Percentiles rank a stretch among this genome's conserved stretches.
These are phyloP conservation scores for Podotricha telesiphe DNA, from an alignment of 2,888 invertebrate genomes.

Conservation along the genomic window DNA sequence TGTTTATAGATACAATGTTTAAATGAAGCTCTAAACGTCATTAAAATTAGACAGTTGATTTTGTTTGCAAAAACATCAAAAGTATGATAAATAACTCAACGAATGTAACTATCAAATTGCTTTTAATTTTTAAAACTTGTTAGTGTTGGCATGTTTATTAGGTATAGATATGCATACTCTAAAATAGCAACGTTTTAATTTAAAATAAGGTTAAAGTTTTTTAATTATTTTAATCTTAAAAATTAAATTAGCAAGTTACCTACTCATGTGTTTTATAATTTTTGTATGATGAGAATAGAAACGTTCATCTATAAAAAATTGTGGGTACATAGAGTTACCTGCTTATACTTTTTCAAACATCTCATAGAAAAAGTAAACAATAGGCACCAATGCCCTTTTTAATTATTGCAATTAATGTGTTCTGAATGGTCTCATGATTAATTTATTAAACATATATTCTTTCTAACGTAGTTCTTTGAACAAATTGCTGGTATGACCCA, in stretches of 20 bases:
- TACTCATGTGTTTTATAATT: too few species aligned
- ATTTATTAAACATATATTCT: slow-evolving; percentile 32
- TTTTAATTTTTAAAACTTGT: neutral
- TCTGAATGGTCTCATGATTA: slow-evolving; percentile 37
- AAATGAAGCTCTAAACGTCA: neutral
- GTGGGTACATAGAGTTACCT: neutral
- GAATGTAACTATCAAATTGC: slow-evolving; percentile 20
- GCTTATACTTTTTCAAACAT: too few species aligned
- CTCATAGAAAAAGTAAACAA: slow-evolving; percentile 24
- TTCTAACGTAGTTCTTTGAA: slow-evolving; percentile 32
- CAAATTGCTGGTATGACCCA: slow-evolving; percentile 46
- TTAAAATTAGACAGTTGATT: neutral
- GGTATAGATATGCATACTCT: neutral
- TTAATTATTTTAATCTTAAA: too few species aligned
- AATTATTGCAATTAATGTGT: slow-evolving; percentile 19
- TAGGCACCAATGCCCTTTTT: neutral
- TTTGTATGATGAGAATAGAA: neutral
- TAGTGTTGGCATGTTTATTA: neutral
- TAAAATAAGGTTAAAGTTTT: too few species aligned
- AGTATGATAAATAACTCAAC: slow-evolving; percentile 19
- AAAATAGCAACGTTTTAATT: too few species aligned
- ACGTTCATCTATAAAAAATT: neutral
- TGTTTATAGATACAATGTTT: slow-evolving; percentile 17
- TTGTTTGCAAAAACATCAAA: slow-evolving; percentile 14
- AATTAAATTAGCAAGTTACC: too few species aligned